A percentile compares a stretch with the other conserved stretches of the same genome.
Conservation (phyloP, 2,113 vertebrate genomes). For the Zapornia atra region DNA sequence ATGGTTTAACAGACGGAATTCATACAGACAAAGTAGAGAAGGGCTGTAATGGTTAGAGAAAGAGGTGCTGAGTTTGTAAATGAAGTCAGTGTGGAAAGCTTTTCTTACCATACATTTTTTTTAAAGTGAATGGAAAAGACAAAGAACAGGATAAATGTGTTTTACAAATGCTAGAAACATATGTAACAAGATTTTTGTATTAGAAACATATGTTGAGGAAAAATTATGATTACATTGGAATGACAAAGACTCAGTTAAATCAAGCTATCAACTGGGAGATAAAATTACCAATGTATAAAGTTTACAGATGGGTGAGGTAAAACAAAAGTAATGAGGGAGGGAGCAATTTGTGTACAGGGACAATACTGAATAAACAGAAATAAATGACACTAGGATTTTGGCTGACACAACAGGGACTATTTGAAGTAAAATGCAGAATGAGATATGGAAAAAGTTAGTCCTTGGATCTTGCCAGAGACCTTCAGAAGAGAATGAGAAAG, state of each 20-base stretch:
- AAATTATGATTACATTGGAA: conserved; percentile 42
- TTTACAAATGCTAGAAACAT: conserved; percentile 54
- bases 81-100: background rate
- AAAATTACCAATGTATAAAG: conserved; percentile 40
- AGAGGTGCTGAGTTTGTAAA: conserved; percentile 21
- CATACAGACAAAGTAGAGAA: background rate
- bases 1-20: background rate
- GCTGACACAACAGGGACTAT: background rate
- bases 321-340: conserved; percentile 34
- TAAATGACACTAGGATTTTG: conserved; percentile 28
- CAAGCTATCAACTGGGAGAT: conserved; percentile 54
- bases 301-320: conserved; percentile 41
- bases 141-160: conserved; percentile 45
- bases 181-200: conserved; percentile 47
- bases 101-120: background rate
- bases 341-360: background rate
- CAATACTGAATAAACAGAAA: conserved; percentile 51
- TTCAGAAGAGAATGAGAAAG: conserved; percentile 40
- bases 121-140: background rate
- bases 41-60: background rate
- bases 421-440: conserved; percentile 38
- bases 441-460: conserved; percentile 34
- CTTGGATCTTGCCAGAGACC: background rate
- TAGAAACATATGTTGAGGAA: conserved; percentile 63
- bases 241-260: conserved; percentile 49